Conservation (phyloP, 2,888 invertebrate genomes). For the Chalcosyrphus nemorum region DNA sequence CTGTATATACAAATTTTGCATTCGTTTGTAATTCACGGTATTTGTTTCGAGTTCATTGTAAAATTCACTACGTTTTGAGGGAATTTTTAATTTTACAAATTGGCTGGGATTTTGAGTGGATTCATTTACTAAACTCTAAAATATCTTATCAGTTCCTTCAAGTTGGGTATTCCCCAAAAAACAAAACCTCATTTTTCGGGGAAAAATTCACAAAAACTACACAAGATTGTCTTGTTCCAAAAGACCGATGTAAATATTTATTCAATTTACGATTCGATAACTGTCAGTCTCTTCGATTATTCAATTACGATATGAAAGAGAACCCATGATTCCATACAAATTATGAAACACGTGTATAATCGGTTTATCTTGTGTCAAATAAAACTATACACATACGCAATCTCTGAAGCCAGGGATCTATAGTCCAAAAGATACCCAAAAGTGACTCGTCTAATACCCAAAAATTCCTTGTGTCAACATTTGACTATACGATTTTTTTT, state of each 20-base stretch:
- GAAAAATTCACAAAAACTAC: no score
- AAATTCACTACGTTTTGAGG: no score
- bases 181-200: no score
- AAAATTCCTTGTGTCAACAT: conserved; percentile 63
- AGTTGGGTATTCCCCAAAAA: no score
- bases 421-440: conserved; percentile 9
- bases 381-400: conserved; percentile 26
- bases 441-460: not conserved
- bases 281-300: not conserved
- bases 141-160: no score
- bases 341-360: conserved; percentile 34
- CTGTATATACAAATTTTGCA: no score
- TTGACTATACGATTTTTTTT: not conserved
- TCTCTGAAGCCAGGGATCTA: conserved; percentile 5
- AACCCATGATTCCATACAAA: not conserved
- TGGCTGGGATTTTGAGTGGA: no score
- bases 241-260: not conserved
- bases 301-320: not conserved
- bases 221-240: no score
- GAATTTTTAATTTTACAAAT: no score
- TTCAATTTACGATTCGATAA: not conserved
- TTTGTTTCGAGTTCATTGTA: no score
- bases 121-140: no score
- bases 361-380: conserved; percentile 44
- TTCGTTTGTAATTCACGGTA: no score